phyloP scores from a whole-genome alignment of 2,113 vertebrate species.

The Cyprinus carpio region DNA sequence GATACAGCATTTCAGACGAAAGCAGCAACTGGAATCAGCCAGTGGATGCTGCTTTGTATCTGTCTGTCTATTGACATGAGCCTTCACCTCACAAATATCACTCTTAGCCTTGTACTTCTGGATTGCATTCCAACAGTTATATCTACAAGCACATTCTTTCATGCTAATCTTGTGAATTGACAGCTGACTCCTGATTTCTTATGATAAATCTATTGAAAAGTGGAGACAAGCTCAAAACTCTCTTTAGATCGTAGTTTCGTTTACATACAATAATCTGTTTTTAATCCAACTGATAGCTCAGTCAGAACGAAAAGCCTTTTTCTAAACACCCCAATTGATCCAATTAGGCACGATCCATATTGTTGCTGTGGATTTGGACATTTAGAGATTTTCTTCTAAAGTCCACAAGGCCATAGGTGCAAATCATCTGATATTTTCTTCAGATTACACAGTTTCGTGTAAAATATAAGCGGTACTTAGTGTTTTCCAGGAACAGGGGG shows the following conservation, averaged over 20 bases:
- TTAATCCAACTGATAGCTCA: slow-evolving; percentile 1
- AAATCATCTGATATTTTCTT: not conserved
- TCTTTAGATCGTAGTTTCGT: not conserved
- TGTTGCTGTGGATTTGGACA: not conserved
- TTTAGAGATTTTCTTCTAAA: not conserved
- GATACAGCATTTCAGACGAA: slow-evolving; percentile 14
- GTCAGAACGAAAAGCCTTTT: not conserved
- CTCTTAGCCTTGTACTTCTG: not conserved
- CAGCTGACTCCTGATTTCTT: not conserved
- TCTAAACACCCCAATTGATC: not conserved
- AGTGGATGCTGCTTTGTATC: not conserved
- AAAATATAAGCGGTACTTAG: slow-evolving; percentile 63
- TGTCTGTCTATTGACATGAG: not conserved
- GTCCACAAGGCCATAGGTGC: not conserved
- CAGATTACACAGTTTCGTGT: not conserved
- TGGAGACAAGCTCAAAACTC: not conserved
- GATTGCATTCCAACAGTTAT: not conserved
- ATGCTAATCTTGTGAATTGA: not conserved
- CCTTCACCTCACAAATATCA: not conserved
- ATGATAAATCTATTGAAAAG: not conserved
- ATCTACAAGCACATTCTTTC: slow-evolving; percentile 5
- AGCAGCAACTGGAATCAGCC: not conserved
- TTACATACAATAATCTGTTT: not conserved
- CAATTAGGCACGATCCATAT: not conserved
- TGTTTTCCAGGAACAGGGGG: slow-evolving; percentile 60